Percentiles rank a stretch among this genome's conserved stretches.
Conservation (phyloP, 2,888 invertebrate genomes). For the Diarsia brunnea region DNA sequence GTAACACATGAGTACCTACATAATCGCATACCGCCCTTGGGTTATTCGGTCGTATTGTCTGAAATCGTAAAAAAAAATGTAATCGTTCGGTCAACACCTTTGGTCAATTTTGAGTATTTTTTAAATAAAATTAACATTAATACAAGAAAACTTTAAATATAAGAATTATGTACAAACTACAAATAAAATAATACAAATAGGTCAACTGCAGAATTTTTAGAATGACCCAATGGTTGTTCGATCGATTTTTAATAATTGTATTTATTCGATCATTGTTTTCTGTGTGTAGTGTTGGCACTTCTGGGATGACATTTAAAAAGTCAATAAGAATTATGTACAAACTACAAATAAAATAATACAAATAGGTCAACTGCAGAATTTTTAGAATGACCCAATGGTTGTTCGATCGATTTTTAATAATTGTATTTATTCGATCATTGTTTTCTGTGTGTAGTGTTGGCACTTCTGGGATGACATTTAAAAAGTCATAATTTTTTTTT, state of each 20-base stretch:
- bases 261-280: background rate
- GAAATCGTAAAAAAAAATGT: slow-evolving; percentile 14
- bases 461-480: background rate
- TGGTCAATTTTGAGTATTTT: background rate
- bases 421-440: background rate
- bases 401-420: background rate
- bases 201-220: background rate
- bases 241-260: background rate
- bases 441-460: background rate
- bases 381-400: background rate
- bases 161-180: no score
- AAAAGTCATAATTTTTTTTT: background rate
- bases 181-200: no score
- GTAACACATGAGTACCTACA: slow-evolving; percentile 42
- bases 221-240: background rate
- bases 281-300: background rate
- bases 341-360: no score
- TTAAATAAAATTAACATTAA: background rate
- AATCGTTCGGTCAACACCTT: background rate
- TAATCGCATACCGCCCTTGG: slow-evolving; percentile 75
- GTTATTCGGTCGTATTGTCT: slow-evolving; percentile 87
- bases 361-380: background rate
- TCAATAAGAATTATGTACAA: no score
- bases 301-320: background rate
- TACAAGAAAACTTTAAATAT: background rate